phyloP scores from a whole-genome alignment of 2,113 vertebrate genomes.

The Meleagris gallopavo region DNA sequence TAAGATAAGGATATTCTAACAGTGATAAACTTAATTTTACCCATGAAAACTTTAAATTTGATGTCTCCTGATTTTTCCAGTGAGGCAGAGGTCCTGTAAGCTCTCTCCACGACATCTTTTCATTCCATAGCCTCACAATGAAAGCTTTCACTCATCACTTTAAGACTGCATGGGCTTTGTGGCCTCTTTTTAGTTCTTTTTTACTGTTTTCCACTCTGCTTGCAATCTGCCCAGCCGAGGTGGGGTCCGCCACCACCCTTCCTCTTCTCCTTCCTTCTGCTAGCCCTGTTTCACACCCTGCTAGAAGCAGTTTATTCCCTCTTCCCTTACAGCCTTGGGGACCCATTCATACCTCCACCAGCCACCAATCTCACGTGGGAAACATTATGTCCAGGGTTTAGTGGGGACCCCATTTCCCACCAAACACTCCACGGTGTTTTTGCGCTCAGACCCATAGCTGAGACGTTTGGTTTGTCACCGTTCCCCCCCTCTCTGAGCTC shows the following conservation, averaged over 20 bases:
- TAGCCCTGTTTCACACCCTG: neutral
- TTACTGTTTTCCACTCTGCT: neutral
- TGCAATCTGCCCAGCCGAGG: neutral
- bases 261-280: neutral
- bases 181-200: neutral
- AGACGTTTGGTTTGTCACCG: neutral
- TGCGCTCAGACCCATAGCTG: neutral
- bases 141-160: neutral
- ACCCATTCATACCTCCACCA: neutral
- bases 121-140: neutral
- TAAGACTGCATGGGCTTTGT: neutral
- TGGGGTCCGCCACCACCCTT: neutral
- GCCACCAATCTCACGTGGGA: neutral
- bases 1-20: neutral
- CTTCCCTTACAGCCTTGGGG: neutral
- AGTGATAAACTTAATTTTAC: neutral
- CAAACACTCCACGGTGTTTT: neutral
- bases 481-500: neutral
- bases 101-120: neutral
- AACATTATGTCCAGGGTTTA: neutral
- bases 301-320: neutral
- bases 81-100: neutral
- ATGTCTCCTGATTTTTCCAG: neutral
- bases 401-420: neutral
- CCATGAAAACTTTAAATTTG: neutral